Base-by-base conservation (phyloP, 2,888 invertebrate species). In the Amphiduros pacificus region DNA sequence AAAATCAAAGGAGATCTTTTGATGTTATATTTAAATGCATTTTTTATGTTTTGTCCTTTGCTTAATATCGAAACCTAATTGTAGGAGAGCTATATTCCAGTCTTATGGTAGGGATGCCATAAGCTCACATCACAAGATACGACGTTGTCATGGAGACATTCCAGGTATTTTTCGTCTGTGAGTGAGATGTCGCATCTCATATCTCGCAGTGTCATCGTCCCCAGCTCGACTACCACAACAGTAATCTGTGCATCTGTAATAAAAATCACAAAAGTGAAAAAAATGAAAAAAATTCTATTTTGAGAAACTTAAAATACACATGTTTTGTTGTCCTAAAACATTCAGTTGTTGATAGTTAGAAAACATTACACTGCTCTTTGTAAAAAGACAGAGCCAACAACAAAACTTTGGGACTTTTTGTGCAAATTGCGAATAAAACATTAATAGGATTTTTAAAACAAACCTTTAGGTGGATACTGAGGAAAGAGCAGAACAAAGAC, bases 381-480 rank as follows among this genome's bases (percentile, higher is more conserved):
- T n/a, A n/a, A 36, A 36, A 17, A 36, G 9, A 36, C 11, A 36
- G 11, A 11, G 17, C 11, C 36, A 36, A 11, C 36, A 11, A 9
- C 17, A 36, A 44, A 44, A n/a, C 44, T 44, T 44, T 44, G 5
- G 44, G 5, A 44, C n/a, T 44, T 4, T 44, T 22, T 44, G 5
- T n/a, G 9, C 36, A 36, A 36, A 36, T 36, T 36, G 11, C 36
- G 17, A 11, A 36, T 11, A 17, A 36, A 17, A n/a, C 36, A 36
- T 36, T 17, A 36, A 36, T 36, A 9, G 36, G 17, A 11, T 36
- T 17, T 36, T 36, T 36, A 11, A 36, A 36, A 36, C 11, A 17
- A 36, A 77, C 77, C 73, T 75, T 77, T 76, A 1, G 77, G 75
- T 6, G 74, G 73, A 51, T 67, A 74, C 22, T 71, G 70, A 26